Percentiles rank a stretch among this genome's conserved stretches.
These are phyloP conservation scores for Cryptus armator DNA, from an alignment of 2,888 invertebrate species.

Conservation along the genomic window DNA sequence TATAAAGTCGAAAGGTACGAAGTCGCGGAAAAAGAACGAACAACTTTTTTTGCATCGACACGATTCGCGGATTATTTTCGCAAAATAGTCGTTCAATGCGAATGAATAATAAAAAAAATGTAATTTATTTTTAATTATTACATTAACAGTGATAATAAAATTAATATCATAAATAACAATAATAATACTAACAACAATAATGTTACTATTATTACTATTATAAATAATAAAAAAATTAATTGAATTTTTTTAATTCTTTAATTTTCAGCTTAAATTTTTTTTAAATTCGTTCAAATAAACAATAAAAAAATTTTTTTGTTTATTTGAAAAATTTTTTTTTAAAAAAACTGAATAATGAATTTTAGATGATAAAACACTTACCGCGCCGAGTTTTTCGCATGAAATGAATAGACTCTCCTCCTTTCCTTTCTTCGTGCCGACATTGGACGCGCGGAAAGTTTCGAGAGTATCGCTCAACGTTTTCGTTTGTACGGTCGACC, in stretches of 20 bases:
- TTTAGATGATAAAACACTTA: conserved; percentile 61
- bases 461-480: conserved; percentile 85
- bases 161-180: not conserved
- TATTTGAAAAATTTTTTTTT: no score
- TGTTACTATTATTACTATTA: no score
- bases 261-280: no score
- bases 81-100: not conserved
- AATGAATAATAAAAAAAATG: no score
- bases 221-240: no score
- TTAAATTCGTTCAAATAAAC: no score
- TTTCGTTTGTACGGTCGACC: conserved; percentile 82
- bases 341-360: not conserved
- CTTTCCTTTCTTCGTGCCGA: conserved; percentile 84
- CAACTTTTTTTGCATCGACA: not conserved
- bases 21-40: not conserved
- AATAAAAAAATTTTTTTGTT: no score
- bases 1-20: not conserved
- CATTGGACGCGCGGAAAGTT: conserved; percentile 85
- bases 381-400: conserved; percentile 74
- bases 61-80: not conserved
- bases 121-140: no score
- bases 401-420: conserved; percentile 82
- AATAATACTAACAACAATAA: not conserved
- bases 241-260: no score
- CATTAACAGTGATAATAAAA: not conserved